phyloP scores from a whole-genome alignment of 1,140 invertebrate species.

The Drosophila trapezifrons region DNA sequence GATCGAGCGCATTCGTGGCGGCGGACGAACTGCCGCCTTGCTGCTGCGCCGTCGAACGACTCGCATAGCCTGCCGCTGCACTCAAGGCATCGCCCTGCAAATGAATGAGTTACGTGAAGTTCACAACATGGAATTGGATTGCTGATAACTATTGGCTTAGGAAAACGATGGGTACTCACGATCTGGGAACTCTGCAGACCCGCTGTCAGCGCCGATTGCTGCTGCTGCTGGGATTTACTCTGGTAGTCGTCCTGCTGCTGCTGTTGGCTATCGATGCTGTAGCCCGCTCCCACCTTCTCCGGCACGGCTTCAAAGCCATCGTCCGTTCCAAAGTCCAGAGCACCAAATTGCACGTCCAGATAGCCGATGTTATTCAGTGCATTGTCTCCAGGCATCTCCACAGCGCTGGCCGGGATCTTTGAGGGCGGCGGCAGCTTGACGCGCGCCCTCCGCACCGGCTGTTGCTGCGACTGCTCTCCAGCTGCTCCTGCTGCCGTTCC shows the following conservation, averaged over 20 bases:
- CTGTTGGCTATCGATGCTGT: constrained; percentile 66
- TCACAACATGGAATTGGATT: background rate
- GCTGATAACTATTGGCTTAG: background rate
- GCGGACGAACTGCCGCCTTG: constrained; percentile 43
- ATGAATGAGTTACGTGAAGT: background rate
- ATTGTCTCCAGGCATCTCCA: constrained; percentile 96
- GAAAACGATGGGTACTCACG: constrained; percentile 44
- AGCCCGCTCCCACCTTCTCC: constrained; percentile 84
- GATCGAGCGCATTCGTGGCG: constrained; percentile 69
- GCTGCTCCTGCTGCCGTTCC: constrained; percentile 64
- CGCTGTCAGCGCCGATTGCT: constrained; percentile 66
- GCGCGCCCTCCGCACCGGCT: constrained; percentile 88
- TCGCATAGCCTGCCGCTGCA: constrained; percentile 61
- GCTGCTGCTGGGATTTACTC: constrained; percentile 71
- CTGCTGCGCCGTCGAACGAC: constrained; percentile 61
- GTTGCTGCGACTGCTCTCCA: constrained; percentile 80
- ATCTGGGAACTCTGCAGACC: constrained; percentile 80
- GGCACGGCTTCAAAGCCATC: constrained; percentile 85
- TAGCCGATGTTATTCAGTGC: constrained; percentile 89
- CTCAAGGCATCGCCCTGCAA: constrained; percentile 72
- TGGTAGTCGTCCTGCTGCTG: constrained; percentile 79
- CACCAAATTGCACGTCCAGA: constrained; percentile 97
- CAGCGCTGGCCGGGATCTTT: constrained; percentile 96
- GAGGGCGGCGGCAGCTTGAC: constrained; percentile 95
- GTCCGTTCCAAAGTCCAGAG: constrained; percentile 92